Percentiles rank a stretch among this genome's conserved stretches.
phyloP scores from a whole-genome alignment of 2,113 vertebrate species.

The Paramisgurnus dabryanus region DNA sequence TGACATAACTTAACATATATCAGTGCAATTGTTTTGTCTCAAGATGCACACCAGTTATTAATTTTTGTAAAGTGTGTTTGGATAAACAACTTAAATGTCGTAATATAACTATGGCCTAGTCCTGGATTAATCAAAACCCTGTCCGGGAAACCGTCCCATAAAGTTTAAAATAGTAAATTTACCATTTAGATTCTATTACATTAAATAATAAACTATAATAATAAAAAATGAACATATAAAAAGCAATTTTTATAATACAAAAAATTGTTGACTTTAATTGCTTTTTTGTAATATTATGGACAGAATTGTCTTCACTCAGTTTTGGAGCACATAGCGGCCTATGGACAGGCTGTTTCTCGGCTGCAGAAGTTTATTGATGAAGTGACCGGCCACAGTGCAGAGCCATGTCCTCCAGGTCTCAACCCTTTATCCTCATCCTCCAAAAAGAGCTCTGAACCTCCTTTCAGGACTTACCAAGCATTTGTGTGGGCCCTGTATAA shows the following conservation, averaged over 20 bases:
- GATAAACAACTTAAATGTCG: no score
- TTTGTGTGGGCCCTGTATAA: slow-evolving; percentile 98
- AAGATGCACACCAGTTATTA: no score
- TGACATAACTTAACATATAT: no score
- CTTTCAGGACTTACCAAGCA: slow-evolving; percentile 96
- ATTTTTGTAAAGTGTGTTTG: no score
- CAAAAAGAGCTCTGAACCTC: slow-evolving; percentile 85
- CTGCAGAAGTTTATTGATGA: slow-evolving; percentile 97
- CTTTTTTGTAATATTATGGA: background rate
- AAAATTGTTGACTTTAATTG: background rate
- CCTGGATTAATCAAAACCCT: no score
- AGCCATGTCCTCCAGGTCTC: slow-evolving; percentile 72
- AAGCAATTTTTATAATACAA: background rate
- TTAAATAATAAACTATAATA: no score
- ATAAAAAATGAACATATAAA: no score
- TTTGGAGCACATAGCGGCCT: slow-evolving; percentile 89
- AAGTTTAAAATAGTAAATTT: no score
- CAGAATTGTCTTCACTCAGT: slow-evolving; percentile 90
- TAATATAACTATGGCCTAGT: no score
- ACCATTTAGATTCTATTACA: no score
- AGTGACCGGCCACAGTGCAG: slow-evolving; percentile 86
- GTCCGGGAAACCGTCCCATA: no score
- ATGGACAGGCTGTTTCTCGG: slow-evolving; percentile 90
- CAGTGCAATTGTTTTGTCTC: no score
- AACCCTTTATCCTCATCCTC: slow-evolving; percentile 67